A percentile compares a stretch with the other conserved stretches of the same genome.
These are phyloP conservation scores for Drosophila athabasca DNA, from an alignment of 1,140 invertebrate genomes.

Conservation along the genomic window DNA sequence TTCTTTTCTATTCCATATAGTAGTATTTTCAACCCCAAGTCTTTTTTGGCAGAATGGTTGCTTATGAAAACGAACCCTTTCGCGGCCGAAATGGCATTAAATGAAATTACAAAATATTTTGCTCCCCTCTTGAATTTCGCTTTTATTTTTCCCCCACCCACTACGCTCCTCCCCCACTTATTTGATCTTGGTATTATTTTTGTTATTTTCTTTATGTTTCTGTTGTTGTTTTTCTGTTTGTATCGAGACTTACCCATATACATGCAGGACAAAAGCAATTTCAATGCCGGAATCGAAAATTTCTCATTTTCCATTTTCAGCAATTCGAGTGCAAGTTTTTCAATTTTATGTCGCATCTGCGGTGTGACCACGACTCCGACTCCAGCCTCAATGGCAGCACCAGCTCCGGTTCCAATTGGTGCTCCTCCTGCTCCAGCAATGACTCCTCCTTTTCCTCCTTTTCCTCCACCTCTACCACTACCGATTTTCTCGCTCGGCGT, in stretches of 20 bases:
- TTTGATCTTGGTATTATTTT: constrained; percentile 45
- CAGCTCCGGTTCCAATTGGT: constrained; percentile 6
- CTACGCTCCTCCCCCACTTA: constrained; percentile 17
- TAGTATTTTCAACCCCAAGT: too few species aligned
- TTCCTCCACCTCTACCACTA: too few species aligned
- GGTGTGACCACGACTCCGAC: constrained; percentile 61
- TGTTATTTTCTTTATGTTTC: constrained; percentile 16
- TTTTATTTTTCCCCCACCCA: background rate
- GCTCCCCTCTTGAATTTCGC: background rate
- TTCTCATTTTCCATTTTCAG: constrained; percentile 88
- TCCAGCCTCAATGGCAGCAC: constrained; percentile 14
- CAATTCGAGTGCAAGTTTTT: constrained; percentile 90
- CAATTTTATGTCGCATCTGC: constrained; percentile 87
- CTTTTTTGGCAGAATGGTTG: constrained; percentile 23
- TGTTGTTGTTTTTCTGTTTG: constrained; percentile 7
- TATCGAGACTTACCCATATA: constrained; percentile 86
- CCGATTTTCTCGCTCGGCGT: constrained; percentile 1
- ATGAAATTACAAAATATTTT: constrained; percentile 67
- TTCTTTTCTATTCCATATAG: too few species aligned
- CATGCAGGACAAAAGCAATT: constrained; percentile 91
- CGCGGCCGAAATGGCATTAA: constrained; percentile 47
- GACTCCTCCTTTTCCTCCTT: constrained; percentile 5
- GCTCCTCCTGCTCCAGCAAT: constrained; percentile 11
- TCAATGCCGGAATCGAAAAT: constrained; percentile 88
- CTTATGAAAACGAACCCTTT: constrained; percentile 42